These are phyloP conservation scores for Salvelinus namaycush DNA, from an alignment of 2,113 vertebrate genomes.

Conservation along the genomic window DNA sequence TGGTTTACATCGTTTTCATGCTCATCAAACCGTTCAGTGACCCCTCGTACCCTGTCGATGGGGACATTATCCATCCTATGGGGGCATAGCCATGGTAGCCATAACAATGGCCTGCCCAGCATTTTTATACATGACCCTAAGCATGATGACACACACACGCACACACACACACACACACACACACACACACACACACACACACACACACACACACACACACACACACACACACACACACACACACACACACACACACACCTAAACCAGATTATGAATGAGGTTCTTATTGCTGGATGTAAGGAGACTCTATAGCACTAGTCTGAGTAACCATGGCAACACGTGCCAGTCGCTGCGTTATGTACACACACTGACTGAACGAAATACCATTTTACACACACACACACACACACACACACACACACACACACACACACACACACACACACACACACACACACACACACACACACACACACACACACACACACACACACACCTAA, in stretches of 20 bases:
- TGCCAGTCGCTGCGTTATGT: no score
- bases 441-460: not conserved
- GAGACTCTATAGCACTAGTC: not conserved
- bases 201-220: not conserved
- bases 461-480: not conserved
- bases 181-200: no score
- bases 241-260: not conserved
- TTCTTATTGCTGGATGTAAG: not conserved
- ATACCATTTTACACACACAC: not conserved
- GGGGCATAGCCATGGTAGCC: no score
- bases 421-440: not conserved
- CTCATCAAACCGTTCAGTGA: no score
- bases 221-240: not conserved
- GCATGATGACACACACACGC: no score
- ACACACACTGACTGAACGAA: not conserved
- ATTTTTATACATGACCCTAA: no score
- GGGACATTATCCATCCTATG: no score
- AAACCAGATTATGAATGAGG: no score
- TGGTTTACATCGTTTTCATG: no score
- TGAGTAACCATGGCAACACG: slow-evolving; percentile 8
- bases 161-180: not conserved
- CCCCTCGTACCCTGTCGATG: no score
- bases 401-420: no score
- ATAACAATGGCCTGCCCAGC: no score
- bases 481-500: not conserved